phyloP scores from a whole-genome alignment of 2,888 invertebrate species.

The Schizaphis graminum region DNA sequence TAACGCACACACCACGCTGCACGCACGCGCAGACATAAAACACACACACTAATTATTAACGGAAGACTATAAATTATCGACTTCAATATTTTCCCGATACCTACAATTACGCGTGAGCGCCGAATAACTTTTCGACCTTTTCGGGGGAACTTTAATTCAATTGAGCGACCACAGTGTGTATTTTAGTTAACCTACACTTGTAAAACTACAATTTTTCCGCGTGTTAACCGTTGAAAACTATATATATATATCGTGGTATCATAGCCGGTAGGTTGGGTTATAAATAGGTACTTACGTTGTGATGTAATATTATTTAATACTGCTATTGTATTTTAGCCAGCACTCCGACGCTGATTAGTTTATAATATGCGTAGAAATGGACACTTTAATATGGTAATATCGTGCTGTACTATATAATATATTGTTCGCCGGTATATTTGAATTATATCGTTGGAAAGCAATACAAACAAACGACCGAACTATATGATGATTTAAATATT shows the following conservation, averaged over 20 bases:
- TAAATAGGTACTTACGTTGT: too few relatives aligned
- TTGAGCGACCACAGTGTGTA: background rate
- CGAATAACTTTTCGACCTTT: background rate
- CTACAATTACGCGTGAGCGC: background rate
- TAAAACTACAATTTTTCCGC: background rate
- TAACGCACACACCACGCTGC: background rate
- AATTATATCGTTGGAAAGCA: background rate
- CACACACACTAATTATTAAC: background rate
- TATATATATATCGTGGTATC: background rate
- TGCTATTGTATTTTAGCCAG: background rate
- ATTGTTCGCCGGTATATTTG: background rate
- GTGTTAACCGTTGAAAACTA: background rate
- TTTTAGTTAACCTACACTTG: background rate
- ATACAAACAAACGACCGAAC: background rate
- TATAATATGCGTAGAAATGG: background rate
- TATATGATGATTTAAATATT: background rate
- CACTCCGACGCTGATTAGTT: background rate
- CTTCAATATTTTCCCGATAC: background rate
- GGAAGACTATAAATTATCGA: slow-evolving; percentile 3
- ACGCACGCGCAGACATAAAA: background rate
- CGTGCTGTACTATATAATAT: background rate
- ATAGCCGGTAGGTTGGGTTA: too few relatives aligned
- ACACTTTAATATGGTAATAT: background rate
- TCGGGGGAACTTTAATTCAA: background rate
- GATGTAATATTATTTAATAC: background rate